These are phyloP conservation scores for Nothobranchius furzeri DNA, from an alignment of 2,113 vertebrate species.

Conservation along the genomic window DNA sequence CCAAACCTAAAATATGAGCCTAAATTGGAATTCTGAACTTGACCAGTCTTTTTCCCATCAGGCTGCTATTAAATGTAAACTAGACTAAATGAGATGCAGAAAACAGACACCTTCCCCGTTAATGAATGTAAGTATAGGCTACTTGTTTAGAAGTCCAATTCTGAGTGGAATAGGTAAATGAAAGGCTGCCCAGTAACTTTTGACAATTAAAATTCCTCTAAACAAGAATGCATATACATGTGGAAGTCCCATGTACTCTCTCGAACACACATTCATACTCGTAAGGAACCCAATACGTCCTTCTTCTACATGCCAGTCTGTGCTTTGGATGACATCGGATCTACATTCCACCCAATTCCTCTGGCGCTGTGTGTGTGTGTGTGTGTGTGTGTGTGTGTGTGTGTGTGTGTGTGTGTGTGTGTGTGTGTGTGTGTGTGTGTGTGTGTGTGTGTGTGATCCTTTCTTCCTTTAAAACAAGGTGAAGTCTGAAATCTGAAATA, in stretches of 20 bases:
- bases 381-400: constrained; percentile 20
- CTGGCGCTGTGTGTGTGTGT: constrained; percentile 47
- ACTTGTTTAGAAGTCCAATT: constrained; percentile 19
- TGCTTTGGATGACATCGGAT: constrained; percentile 69
- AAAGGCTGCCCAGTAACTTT: constrained; percentile 7
- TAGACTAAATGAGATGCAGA: neutral
- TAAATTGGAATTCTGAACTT: too few relatives aligned
- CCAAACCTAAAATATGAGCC: too few relatives aligned
- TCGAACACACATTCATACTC: constrained; percentile 36
- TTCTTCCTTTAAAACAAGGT: constrained; percentile 8
- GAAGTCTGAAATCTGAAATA: too few relatives aligned
- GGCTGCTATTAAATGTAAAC: too few relatives aligned
- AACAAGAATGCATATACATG: constrained; percentile 47
- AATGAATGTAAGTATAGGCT: neutral
- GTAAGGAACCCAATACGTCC: constrained; percentile 67
- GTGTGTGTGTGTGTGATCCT: constrained; percentile 29
- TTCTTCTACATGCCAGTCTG: constrained; percentile 59
- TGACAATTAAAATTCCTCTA: constrained; percentile 57
- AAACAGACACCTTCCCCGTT: neutral
- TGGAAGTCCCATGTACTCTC: constrained; percentile 34
- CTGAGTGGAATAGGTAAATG: neutral
- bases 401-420: constrained; percentile 25
- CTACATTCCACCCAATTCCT: constrained; percentile 66
- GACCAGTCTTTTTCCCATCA: too few relatives aligned
- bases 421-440: constrained; percentile 29